Evolutionary conservation across 2,888 invertebrate species (phyloP).

Genomic region (Chymomyza procnemis): DNA sequence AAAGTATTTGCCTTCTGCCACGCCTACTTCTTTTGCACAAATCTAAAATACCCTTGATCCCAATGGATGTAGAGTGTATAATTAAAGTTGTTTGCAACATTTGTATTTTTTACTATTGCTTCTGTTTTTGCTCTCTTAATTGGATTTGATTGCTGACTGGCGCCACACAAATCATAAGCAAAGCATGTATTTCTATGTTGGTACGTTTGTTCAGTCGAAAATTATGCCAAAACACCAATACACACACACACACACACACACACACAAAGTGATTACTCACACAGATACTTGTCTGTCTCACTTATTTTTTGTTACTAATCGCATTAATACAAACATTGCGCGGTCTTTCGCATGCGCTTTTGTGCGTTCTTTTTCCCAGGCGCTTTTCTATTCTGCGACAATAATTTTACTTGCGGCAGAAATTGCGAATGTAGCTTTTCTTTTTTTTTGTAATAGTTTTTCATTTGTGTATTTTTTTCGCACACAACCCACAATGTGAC

Average conservation of each 20-base stretch:
- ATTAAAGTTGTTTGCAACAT: background rate
- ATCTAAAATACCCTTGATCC: no score
- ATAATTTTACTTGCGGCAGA: background rate
- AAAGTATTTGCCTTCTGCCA: background rate
- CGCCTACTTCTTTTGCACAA: background rate
- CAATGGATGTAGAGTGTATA: background rate
- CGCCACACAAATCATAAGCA: slow-evolving; percentile 50
- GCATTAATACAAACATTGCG: slow-evolving; percentile 42
- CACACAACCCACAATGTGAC: slow-evolving; percentile 25
- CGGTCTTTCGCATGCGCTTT: background rate
- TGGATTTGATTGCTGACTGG: slow-evolving; percentile 65
- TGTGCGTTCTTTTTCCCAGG: slow-evolving; percentile 41
- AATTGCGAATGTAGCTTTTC: background rate
- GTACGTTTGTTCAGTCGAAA: background rate
- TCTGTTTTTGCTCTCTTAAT: slow-evolving; percentile 53
- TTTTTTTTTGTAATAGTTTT: background rate
- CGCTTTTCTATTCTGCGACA: slow-evolving; percentile 47
- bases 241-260: background rate
- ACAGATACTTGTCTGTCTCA: background rate
- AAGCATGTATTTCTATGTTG: slow-evolving; percentile 16
- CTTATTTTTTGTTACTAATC: slow-evolving; percentile 45
- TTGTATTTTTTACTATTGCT: slow-evolving; percentile 20
- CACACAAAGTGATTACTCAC: background rate
- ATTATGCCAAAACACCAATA: background rate
- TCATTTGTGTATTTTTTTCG: slow-evolving; percentile 21